Evolutionary conservation across 2,797 vertebrate species (phyloP).

Genomic region (Danio jaintianensis): DNA sequence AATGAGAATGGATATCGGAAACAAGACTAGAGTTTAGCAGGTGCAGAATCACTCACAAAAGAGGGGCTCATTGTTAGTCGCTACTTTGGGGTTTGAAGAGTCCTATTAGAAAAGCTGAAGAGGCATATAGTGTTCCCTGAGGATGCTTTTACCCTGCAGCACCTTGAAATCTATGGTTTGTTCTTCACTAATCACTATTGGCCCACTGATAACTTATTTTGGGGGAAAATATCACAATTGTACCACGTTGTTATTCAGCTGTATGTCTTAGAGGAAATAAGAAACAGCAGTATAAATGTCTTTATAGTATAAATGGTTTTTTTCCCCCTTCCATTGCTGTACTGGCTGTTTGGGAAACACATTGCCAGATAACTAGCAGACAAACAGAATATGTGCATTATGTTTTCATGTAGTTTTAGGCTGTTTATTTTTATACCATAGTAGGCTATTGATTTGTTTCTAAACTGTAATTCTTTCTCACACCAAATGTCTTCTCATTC

Average conservation of each 20-base stretch:
- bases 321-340: too few species aligned
- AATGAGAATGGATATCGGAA: constrained; percentile 58
- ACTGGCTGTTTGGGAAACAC: too few species aligned
- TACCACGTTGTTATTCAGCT: too few species aligned
- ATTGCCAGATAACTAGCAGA: too few species aligned
- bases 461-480: too few species aligned
- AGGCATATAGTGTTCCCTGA: constrained; percentile 57
- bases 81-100: constrained; percentile 59
- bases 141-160: constrained; percentile 64
- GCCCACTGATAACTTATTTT: not conserved
- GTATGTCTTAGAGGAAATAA: not conserved
- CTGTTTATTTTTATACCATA: too few species aligned
- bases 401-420: too few species aligned
- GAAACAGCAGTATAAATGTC: not conserved
- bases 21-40: constrained; percentile 70
- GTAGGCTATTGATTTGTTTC: too few species aligned
- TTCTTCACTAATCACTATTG: constrained; percentile 53
- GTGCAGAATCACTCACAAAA: constrained; percentile 68
- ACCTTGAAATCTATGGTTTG: constrained; percentile 66
- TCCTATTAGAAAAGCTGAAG: constrained; percentile 58
- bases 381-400: too few species aligned
- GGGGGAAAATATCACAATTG: not conserved
- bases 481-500: too few species aligned
- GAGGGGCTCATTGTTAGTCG: constrained; percentile 56
- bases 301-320: too few species aligned